Conservation (phyloP, 2,113 vertebrate species). For the Siniperca chuatsi region DNA sequence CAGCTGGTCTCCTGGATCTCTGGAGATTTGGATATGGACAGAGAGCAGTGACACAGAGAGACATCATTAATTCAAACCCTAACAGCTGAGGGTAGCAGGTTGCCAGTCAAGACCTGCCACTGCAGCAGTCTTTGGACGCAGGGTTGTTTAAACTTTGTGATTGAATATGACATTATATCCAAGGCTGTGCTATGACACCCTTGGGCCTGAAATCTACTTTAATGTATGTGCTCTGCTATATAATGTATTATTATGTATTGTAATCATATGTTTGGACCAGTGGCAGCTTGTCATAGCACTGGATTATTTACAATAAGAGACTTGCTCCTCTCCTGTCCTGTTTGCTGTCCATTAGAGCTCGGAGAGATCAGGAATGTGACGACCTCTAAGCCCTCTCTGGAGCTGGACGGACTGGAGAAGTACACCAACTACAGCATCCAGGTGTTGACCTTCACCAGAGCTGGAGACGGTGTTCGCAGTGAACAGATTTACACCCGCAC, state of each 20-base stretch:
- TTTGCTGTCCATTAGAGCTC: conserved; percentile 86
- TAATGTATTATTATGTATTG: neutral
- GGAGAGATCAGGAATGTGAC: conserved; percentile 98
- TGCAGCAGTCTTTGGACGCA: conserved; percentile 19
- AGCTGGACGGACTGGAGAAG: conserved; percentile 96
- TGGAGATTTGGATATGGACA: neutral
- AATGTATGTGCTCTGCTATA: conserved; percentile 10
- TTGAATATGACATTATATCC: conserved; percentile 36
- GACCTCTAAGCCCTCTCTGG: conserved; percentile 92
- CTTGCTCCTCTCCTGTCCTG: neutral
- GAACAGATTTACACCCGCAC: conserved; percentile 98
- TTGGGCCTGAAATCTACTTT: neutral
- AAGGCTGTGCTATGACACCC: conserved; percentile 28
- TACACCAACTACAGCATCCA: conserved; percentile 99
- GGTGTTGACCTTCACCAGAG: conserved; percentile 95
- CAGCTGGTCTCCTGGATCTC: neutral
- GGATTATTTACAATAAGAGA: conserved; percentile 10
- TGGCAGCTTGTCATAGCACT: conserved; percentile 20
- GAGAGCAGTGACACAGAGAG: neutral
- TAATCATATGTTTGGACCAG: conserved; percentile 5
- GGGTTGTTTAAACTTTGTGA: conserved; percentile 38
- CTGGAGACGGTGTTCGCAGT: conserved; percentile 94
- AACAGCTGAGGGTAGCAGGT: conserved; percentile 41
- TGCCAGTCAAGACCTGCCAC: conserved; percentile 28
- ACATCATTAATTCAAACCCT: conserved; percentile 29